A percentile compares a stretch with the other conserved stretches of the same genome.
phyloP scores from a whole-genome alignment of 2,888 invertebrate genomes.

The Drosophila anomalata region DNA sequence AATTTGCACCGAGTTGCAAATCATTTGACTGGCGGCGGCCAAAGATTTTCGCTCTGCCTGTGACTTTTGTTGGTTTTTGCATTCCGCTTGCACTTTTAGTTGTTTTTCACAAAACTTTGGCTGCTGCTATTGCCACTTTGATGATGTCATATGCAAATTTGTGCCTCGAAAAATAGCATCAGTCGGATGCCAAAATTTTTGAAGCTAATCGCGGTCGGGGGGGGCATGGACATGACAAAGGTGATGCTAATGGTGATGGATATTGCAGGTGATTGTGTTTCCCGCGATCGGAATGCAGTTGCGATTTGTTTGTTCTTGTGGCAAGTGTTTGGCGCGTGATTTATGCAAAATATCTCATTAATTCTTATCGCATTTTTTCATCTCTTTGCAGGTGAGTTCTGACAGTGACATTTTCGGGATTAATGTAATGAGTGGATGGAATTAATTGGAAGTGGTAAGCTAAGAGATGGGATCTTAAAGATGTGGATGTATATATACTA shows the following conservation, averaged over 20 bases:
- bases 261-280: slow-evolving; percentile 35
- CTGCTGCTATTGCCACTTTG: slow-evolving; percentile 42
- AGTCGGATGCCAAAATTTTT: slow-evolving; percentile 37
- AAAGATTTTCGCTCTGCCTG: slow-evolving; percentile 39
- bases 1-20: slow-evolving; percentile 76
- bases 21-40: slow-evolving; percentile 66
- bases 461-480: not conserved
- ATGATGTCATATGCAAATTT: slow-evolving; percentile 76
- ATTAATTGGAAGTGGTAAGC: slow-evolving; percentile 7
- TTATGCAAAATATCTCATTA: slow-evolving; percentile 41
- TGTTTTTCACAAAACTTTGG: slow-evolving; percentile 56
- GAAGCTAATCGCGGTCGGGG: slow-evolving; percentile 53
- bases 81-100: slow-evolving; percentile 54
- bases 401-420: slow-evolving; percentile 25
- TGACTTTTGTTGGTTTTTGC: slow-evolving; percentile 39
- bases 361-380: slow-evolving; percentile 43
- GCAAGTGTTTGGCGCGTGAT: slow-evolving; percentile 18
- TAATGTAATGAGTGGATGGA: not conserved
- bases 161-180: slow-evolving; percentile 4
- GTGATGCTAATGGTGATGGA: slow-evolving; percentile 59
- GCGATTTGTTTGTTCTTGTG: slow-evolving; percentile 17
- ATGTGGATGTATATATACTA: not conserved
- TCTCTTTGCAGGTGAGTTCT: slow-evolving; percentile 68
- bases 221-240: slow-evolving; percentile 73
- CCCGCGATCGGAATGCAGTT: slow-evolving; percentile 37